A percentile compares a stretch with the other conserved stretches of the same genome.
Conservation (phyloP, 2,888 invertebrate genomes). For the Synergus gifuensis region DNA sequence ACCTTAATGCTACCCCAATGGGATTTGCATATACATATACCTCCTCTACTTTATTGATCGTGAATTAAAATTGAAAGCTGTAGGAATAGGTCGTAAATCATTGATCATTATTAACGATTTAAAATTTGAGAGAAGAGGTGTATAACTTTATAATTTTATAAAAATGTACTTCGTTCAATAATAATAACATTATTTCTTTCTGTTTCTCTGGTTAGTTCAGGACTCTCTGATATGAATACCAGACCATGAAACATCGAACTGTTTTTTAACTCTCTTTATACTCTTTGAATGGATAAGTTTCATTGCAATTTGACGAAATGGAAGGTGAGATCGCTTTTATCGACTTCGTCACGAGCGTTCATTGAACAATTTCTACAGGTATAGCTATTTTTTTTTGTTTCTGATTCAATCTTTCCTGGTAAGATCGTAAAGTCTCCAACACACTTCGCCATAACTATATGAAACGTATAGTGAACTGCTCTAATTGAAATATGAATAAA, state of each 20-base stretch:
- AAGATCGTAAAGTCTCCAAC: slow-evolving; percentile 7
- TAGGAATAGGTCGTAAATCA: neutral
- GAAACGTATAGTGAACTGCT: slow-evolving; percentile 2
- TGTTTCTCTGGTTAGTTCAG: slow-evolving; percentile 1
- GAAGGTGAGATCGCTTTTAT: neutral
- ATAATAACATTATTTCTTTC: neutral
- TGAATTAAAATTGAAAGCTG: slow-evolving; percentile 3
- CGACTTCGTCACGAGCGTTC: neutral
- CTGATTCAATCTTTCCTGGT: slow-evolving; percentile 17
- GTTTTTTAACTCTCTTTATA: too few relatives aligned
- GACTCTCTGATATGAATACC: too few relatives aligned
- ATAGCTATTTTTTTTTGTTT: slow-evolving; percentile 15
- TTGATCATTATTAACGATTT: slow-evolving; percentile 12
- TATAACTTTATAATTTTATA: neutral
- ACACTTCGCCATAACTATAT: neutral
- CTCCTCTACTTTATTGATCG: slow-evolving; percentile 13
- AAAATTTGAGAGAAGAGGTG: neutral
- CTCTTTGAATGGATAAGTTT: too few relatives aligned
- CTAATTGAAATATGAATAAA: slow-evolving; percentile 22
- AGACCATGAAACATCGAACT: too few relatives aligned
- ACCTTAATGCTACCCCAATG: slow-evolving; percentile 10
- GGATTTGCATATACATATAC: neutral
- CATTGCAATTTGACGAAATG: too few relatives aligned
- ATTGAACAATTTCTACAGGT: neutral
- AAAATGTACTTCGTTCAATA: neutral